Conservation (phyloP, 2,113 vertebrate species). For the Pterocles gutturalis region DNA sequence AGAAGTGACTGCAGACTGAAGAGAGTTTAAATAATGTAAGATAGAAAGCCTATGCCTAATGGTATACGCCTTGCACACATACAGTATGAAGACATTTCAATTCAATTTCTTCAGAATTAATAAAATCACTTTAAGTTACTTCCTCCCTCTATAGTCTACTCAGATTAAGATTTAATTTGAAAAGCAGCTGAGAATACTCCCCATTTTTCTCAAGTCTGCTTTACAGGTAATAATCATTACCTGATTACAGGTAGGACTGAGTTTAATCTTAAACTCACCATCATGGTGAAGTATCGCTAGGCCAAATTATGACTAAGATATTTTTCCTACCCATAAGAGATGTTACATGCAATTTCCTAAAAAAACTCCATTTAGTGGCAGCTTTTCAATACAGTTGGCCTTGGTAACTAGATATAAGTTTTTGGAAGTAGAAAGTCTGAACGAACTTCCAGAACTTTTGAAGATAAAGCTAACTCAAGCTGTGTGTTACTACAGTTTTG, state of each 20-base stretch:
- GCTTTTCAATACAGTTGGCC: neutral
- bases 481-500: neutral
- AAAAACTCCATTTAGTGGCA: neutral
- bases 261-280: neutral
- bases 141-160: neutral
- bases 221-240: neutral
- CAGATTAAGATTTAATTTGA: neutral
- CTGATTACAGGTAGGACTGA: neutral
- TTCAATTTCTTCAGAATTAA: neutral
- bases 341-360: neutral
- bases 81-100: neutral
- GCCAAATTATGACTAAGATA: neutral
- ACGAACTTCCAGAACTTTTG: neutral
- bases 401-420: neutral
- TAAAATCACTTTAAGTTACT: neutral
- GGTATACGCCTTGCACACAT: accelerated
- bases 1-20: neutral
- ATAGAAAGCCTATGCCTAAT: neutral
- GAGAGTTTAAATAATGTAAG: neutral
- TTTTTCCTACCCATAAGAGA: too few species aligned
- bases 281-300: neutral
- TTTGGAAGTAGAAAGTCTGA: neutral
- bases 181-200: neutral
- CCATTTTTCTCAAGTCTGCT: neutral
- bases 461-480: neutral